phyloP scores from a whole-genome alignment of 2,113 vertebrate genomes.

The Chionis minor region DNA sequence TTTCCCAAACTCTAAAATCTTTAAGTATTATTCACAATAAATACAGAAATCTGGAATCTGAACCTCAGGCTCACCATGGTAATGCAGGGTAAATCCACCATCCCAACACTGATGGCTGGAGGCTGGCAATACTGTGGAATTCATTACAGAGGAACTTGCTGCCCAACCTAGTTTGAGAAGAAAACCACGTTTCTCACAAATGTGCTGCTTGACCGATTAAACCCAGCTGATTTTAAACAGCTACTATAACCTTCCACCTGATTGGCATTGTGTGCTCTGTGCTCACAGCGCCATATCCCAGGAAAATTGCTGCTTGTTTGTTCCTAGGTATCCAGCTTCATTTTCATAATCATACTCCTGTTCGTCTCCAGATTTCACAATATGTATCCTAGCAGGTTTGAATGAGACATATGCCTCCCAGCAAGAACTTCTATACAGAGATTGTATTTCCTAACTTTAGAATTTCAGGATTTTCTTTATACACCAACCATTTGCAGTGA shows the following conservation, averaged over 20 bases:
- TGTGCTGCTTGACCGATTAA: neutral
- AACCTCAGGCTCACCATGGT: neutral
- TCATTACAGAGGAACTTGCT: neutral
- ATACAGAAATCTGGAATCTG: neutral
- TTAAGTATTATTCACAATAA: neutral
- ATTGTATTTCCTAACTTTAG: neutral
- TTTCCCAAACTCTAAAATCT: neutral
- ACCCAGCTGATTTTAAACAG: conserved; percentile 9
- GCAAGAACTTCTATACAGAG: neutral
- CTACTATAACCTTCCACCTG: neutral
- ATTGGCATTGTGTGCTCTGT: neutral
- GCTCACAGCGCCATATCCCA: neutral
- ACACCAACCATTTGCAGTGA: neutral
- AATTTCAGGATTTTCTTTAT: neutral
- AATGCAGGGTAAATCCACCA: neutral
- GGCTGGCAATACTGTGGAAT: neutral
- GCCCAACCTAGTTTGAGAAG: neutral
- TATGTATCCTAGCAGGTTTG: neutral
- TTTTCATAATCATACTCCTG: neutral
- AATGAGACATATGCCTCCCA: neutral
- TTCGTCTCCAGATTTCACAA: neutral
- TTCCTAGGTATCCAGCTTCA: neutral
- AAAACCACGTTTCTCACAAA: neutral
- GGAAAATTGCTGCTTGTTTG: neutral
- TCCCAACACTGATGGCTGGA: neutral